These are phyloP conservation scores for Prunella fulvescens DNA, from an alignment of 2,113 vertebrate species.

Conservation along the genomic window DNA sequence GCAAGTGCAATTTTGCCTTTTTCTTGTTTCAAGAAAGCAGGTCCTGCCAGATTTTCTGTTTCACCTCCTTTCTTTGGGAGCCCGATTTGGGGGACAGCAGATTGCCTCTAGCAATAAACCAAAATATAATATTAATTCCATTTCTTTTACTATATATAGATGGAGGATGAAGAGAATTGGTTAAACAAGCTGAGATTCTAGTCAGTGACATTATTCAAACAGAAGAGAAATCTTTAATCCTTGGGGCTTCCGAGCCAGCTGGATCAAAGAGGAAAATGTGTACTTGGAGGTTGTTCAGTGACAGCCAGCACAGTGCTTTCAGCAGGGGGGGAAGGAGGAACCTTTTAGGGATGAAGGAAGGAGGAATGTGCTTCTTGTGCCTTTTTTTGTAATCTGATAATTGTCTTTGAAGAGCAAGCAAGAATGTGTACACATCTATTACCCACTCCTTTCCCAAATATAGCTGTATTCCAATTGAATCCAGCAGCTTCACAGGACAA, in stretches of 20 bases:
- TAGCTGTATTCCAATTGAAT: neutral
- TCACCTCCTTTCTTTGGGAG: neutral
- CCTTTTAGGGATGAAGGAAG: neutral
- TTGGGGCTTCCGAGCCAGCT: conserved; percentile 24
- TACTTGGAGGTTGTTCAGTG: conserved; percentile 37
- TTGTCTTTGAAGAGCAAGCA: conserved; percentile 45
- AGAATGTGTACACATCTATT: neutral
- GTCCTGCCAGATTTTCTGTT: neutral
- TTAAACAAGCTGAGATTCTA: conserved; percentile 33
- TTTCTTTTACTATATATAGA: neutral
- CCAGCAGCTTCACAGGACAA: neutral
- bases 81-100: neutral
- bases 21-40: neutral
- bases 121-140: neutral
- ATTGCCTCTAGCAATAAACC: neutral
- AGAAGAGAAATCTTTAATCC: conserved; percentile 33
- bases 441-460: conserved; percentile 15
- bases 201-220: conserved; percentile 30
- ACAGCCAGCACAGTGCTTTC: neutral
- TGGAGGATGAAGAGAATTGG: neutral
- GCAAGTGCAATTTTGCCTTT: neutral
- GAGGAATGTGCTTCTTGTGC: conserved; percentile 43
- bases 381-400: conserved; percentile 33
- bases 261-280: conserved; percentile 11
- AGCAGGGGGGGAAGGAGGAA: conserved; percentile 12